Evolutionary conservation across 2,888 invertebrate species (phyloP), one percentile per base, ranked within the genome.

Genomic region (Apotomis turbidana): DNA sequence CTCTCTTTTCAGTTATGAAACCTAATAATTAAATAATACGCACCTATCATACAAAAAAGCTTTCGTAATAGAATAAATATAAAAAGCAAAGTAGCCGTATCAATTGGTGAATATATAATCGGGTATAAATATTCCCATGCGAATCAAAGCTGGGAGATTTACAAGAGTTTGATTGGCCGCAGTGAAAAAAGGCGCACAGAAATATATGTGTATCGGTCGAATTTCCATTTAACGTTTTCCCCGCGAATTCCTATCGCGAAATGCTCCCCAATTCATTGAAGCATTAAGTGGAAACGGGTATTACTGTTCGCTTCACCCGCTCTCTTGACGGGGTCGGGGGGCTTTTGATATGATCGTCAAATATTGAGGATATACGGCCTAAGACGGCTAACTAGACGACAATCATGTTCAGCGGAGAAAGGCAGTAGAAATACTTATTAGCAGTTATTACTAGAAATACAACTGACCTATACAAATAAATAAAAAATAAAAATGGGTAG

Each of bases 241-340:
- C 80, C 80, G 77, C 79, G 82, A 80, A 83, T 84, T 83, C 81
- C 79, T 82, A 80, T 81, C 78, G 79, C 74, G 77, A 74, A 74
- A 78, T 78, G 80, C 79, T 81, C 78, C 83, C 81, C 82, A 81
- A 87, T 83, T 81, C 85, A 88, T 82, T 78, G 85, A 76, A 86
- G 87, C 87, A 86, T 87, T 86, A 86, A 88, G 82, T 86, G 86
- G 85, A 87, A 88, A 85, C 82, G 81, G 81, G 85, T 82, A 84
- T 87, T 86, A 89, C 87, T 88, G 87, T 83, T 84, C 86, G 82
- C 85, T 83, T 81, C 85, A 80, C 79, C 81, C 81, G 80, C 78
- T 81, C 82, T 83, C 84, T 82, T 83, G 80, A 82, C 81, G 80
- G 80, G 80, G 82, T 78, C 78, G 81, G 76, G 77, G 76, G 76